These are phyloP conservation scores for Nasua narica DNA, from an alignment of 2,797 vertebrate species.

Conservation along the genomic window DNA sequence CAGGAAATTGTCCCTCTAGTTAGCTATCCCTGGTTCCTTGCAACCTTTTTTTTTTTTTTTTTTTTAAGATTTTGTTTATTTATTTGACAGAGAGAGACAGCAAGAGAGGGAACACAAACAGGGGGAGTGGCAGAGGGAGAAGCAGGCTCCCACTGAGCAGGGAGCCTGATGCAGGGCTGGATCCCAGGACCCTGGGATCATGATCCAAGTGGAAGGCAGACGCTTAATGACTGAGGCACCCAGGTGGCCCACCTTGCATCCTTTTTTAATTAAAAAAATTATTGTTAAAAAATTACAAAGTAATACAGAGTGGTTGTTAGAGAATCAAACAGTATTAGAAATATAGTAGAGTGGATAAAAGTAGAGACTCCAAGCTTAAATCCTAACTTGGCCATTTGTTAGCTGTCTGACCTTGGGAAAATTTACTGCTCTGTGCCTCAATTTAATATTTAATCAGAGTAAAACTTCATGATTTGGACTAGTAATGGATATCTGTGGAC, in stretches of 20 bases:
- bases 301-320: neutral
- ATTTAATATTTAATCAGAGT: neutral
- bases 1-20: neutral
- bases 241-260: neutral
- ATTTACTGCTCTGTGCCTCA: neutral
- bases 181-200: no score
- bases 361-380: neutral
- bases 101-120: no score
- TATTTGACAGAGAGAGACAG: no score
- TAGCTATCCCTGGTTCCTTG: neutral
- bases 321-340: neutral
- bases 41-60: neutral
- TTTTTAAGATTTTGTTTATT: neutral
- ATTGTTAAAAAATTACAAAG: neutral
- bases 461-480: neutral
- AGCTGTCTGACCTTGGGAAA: neutral
- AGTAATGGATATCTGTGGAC: neutral
- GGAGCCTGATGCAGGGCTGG: no score
- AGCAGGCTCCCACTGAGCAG: no score
- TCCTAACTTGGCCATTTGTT: neutral
- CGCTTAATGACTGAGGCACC: no score
- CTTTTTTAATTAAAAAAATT: neutral
- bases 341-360: neutral
- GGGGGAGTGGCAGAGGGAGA: no score
- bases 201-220: no score